A percentile compares a stretch with the other conserved stretches of the same genome.
Conservation (phyloP, 2,888 invertebrate genomes). For the Hedya salicella region DNA sequence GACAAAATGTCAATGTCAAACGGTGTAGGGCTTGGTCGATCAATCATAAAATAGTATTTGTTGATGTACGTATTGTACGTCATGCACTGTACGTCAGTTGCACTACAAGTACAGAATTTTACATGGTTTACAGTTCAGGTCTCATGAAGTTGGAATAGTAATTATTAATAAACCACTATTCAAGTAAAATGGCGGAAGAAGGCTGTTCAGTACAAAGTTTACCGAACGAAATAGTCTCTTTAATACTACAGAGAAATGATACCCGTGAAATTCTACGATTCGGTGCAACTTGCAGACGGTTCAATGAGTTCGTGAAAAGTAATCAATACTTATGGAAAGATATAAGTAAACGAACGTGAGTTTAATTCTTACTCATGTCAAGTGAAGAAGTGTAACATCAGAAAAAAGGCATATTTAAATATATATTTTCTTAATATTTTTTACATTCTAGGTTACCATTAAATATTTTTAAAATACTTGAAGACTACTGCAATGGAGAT, state of each 20-base stretch:
- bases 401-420: slow-evolving; percentile 3
- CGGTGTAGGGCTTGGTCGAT: slow-evolving; percentile 3
- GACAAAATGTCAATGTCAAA: slow-evolving; percentile 1
- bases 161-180: slow-evolving; percentile 1
- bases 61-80: background rate
- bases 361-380: slow-evolving; percentile 24
- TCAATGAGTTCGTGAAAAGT: slow-evolving; percentile 72
- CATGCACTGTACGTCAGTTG: background rate
- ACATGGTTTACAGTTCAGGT: background rate
- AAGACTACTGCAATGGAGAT: slow-evolving; percentile 51
- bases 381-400: background rate
- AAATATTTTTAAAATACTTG: slow-evolving; percentile 50
- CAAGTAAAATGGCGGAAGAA: slow-evolving; percentile 37
- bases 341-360: slow-evolving; percentile 62
- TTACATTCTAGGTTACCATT: slow-evolving; percentile 50
- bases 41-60: background rate
- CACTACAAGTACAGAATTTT: background rate
- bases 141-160: background rate
- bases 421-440: slow-evolving; percentile 5
- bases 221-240: slow-evolving; percentile 62
- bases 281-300: slow-evolving; percentile 80
- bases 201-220: slow-evolving; percentile 50
- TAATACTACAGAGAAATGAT: slow-evolving; percentile 56
- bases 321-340: slow-evolving; percentile 66
- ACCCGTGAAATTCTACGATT: slow-evolving; percentile 79